Base-by-base conservation (phyloP, 1,140 invertebrate genomes). In the Drosophila sp. region DNA sequence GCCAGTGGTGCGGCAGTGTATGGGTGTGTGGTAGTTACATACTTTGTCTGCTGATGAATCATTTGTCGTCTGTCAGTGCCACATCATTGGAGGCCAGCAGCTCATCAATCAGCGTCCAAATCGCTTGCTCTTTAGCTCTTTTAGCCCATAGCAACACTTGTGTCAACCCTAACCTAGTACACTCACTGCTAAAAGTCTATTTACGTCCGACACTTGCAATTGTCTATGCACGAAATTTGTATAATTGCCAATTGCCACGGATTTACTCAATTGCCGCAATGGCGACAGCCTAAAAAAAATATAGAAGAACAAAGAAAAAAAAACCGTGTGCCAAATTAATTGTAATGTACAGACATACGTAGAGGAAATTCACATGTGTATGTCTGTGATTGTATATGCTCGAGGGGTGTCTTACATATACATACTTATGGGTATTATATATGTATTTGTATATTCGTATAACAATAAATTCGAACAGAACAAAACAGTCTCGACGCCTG, bases 201-300 rank as follows among this genome's bases (percentile, higher is more conserved):
- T 80, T 74, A 51, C 41, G 64, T 46, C 43, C 53, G 36, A 43
- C 50, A 71, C 48, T 63, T 45, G 74, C 62, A 79, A 76, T 87
- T 87, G 79, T 83, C 76, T 82, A 66, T 82, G 69, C 71, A 56
- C 61, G 58, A 67, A 73, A 86, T 73, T 81, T 89, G 83, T 83
- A 72, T 87, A 89, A 89, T 87, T 87, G 83, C 76, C 83, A 87
- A 87, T 89, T 89, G 84, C 76, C 65, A 77, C 83, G 83, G 79
- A 89, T 87, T 83, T 87, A 77, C 69, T 80, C 83, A 76, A 87
- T 87, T 82, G 82, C 81, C 77, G 77, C 65, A 72, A 57, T 78
- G 59, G 65, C 56, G 45, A 57, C 72, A 56, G 21, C 41, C 36
- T 72, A 84, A 80, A 73, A 72, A 78, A 76, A 73, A 72, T 78